phyloP scores from a whole-genome alignment of 2,888 invertebrate genomes.

The Dynastes hyllus region DNA sequence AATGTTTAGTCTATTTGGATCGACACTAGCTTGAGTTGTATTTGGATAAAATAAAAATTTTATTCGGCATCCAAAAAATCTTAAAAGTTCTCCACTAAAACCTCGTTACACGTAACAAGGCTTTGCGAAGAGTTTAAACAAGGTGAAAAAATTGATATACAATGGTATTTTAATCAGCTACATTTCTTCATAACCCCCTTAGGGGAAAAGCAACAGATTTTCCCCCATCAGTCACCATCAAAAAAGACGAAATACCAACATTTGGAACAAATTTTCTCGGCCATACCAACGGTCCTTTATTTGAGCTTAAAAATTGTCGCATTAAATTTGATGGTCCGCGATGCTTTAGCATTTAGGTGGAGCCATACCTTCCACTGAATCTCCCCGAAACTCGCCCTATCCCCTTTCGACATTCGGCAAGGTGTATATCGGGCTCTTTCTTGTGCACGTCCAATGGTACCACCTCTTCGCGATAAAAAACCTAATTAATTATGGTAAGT shows the following conservation, averaged over 20 bases:
- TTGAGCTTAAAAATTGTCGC: slow-evolving; percentile 51
- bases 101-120: too few relatives aligned
- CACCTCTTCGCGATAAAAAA: slow-evolving; percentile 59
- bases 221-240: slow-evolving; percentile 6
- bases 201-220: not conserved
- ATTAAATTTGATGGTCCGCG: slow-evolving; percentile 52
- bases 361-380: not conserved
- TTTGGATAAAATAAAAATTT: too few relatives aligned
- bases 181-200: slow-evolving; percentile 21
- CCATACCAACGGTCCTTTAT: slow-evolving; percentile 43
- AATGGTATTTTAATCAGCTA: slow-evolving; percentile 19
- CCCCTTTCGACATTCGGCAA: not conserved
- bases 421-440: not conserved
- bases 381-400: not conserved
- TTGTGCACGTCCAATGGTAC: slow-evolving; percentile 1
- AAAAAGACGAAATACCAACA: slow-evolving; percentile 11
- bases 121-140: too few relatives aligned
- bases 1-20: too few relatives aligned
- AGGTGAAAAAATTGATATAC: too few relatives aligned
- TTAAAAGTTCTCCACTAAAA: too few relatives aligned
- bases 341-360: slow-evolving; percentile 16
- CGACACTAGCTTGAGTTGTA: too few relatives aligned
- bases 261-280: not conserved
- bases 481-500: slow-evolving; percentile 70
- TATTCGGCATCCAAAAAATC: too few relatives aligned